A percentile compares a stretch with the other conserved stretches of the same genome.
Evolutionary conservation across 2,797 vertebrate species (phyloP).

Genomic region (Leptatherina wallacei): DNA sequence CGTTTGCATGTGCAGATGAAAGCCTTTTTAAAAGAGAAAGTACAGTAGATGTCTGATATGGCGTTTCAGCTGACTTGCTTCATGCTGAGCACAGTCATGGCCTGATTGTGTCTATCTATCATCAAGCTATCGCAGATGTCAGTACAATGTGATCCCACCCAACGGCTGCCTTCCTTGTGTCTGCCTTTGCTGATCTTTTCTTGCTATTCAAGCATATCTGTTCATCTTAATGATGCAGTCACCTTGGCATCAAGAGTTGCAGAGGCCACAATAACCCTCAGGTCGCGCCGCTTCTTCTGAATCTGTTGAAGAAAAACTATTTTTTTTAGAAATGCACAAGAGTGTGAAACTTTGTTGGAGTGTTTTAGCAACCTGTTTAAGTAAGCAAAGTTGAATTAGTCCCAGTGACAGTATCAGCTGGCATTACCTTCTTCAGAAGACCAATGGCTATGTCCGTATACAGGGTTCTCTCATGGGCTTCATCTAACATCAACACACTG

Average conservation of each 20-base stretch:
- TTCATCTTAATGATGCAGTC: slow-evolving; percentile 69
- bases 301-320: slow-evolving; percentile 78
- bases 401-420: background rate
- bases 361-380: background rate
- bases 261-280: slow-evolving; percentile 94
- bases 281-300: slow-evolving; percentile 95
- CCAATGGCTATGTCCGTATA: slow-evolving; percentile 98
- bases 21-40: slow-evolving; percentile 33
- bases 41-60: slow-evolving; percentile 50
- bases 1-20: slow-evolving; percentile 39
- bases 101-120: slow-evolving; percentile 62
- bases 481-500: slow-evolving; percentile 96
- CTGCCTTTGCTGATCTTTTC: slow-evolving; percentile 45
- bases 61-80: slow-evolving; percentile 55
- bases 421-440: slow-evolving; percentile 93
- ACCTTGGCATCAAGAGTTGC: slow-evolving; percentile 99
- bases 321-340: background rate
- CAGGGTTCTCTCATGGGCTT: slow-evolving; percentile 96
- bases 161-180: slow-evolving; percentile 42
- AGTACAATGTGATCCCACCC: slow-evolving; percentile 51
- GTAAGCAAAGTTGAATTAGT: background rate
- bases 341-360: background rate
- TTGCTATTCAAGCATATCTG: slow-evolving; percentile 55
- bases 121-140: slow-evolving; percentile 54
- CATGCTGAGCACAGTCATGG: slow-evolving; percentile 36